These are phyloP conservation scores for Sebastes steindachneri DNA, from an alignment of 2,797 vertebrate genomes.

Conservation along the genomic window DNA sequence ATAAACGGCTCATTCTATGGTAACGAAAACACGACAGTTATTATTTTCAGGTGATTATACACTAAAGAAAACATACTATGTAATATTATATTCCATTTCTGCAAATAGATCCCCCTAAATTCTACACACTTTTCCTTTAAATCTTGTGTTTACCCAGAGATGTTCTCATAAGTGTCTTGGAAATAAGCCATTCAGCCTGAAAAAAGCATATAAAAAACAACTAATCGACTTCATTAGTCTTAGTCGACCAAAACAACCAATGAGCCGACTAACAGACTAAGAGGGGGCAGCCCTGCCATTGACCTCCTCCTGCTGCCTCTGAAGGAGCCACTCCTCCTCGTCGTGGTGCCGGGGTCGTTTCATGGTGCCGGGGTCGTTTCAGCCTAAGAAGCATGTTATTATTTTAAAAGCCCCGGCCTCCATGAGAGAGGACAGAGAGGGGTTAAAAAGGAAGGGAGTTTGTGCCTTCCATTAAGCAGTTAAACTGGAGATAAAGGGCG, in stretches of 20 bases:
- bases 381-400: constrained; percentile 63
- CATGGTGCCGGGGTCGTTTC: constrained; percentile 15
- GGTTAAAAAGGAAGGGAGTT: constrained; percentile 62
- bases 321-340: constrained; percentile 16
- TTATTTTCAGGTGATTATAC: too few species aligned
- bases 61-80: too few species aligned
- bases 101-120: too few species aligned
- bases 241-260: not conserved
- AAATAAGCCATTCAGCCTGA: not conserved
- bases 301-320: constrained; percentile 24
- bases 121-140: too few species aligned
- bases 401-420: constrained; percentile 61
- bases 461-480: constrained; percentile 89
- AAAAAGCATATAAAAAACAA: not conserved
- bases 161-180: too few species aligned
- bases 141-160: too few species aligned
- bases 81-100: too few species aligned
- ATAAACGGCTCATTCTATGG: too few species aligned
- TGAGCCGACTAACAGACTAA: not conserved
- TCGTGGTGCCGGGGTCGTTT: not conserved
- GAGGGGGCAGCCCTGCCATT: not conserved
- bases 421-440: constrained; percentile 40
- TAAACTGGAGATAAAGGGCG: constrained; percentile 92
- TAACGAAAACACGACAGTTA: too few species aligned
- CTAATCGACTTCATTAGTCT: not conserved